Percentiles rank a stretch among this genome's conserved stretches.
phyloP scores from a whole-genome alignment of 2,113 vertebrate genomes.

The Mormoops blainvillei region DNA sequence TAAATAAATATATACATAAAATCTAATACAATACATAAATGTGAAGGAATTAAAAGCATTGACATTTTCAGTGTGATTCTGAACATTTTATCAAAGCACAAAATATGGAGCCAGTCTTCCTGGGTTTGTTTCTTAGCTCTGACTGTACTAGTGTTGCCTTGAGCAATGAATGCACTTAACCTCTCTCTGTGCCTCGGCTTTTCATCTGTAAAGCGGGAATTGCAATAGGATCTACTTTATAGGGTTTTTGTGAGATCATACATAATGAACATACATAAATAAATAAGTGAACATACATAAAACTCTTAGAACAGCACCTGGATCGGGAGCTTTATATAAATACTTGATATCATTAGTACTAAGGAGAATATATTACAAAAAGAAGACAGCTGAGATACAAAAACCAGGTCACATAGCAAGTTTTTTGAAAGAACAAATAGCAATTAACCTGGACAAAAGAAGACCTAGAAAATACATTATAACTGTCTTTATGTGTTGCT shows the following conservation, averaged over 20 bases:
- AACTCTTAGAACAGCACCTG: neutral
- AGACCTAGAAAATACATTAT: neutral
- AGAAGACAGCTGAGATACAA: neutral
- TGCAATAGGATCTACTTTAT: neutral
- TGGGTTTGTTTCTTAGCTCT: neutral
- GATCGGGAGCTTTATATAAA: neutral
- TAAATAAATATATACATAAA: neutral
- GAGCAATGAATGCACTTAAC: neutral
- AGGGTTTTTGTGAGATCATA: neutral
- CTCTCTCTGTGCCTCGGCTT: neutral
- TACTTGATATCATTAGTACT: neutral
- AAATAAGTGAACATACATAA: neutral
- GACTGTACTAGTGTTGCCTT: neutral
- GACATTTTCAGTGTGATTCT: neutral
- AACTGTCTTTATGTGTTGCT: neutral
- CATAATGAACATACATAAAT: too few species aligned
- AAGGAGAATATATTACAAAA: neutral
- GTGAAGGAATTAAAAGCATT: neutral
- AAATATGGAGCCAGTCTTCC: neutral
- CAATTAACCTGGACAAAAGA: neutral
- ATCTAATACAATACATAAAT: neutral
- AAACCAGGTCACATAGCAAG: neutral
- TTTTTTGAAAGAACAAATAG: neutral
- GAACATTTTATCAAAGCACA: neutral
- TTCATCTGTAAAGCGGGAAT: neutral